These are phyloP conservation scores for Trematomus loennbergii DNA, from an alignment of 2,113 vertebrate species.

Conservation along the genomic window DNA sequence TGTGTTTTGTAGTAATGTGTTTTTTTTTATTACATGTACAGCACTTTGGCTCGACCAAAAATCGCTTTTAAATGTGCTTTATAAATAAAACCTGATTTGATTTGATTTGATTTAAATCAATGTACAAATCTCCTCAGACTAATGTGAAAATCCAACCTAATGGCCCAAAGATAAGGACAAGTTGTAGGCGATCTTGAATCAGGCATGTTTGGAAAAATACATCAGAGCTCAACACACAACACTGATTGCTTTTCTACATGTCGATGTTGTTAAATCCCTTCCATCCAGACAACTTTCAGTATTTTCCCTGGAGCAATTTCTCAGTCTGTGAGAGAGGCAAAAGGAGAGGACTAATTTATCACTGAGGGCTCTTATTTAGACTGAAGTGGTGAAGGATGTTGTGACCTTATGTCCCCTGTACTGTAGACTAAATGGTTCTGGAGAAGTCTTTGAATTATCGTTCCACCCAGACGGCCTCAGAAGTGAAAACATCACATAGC, in stretches of 20 bases:
- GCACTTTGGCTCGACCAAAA: too few species aligned
- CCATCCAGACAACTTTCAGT: not conserved
- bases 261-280: not conserved
- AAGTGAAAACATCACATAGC: slow-evolving; percentile 48
- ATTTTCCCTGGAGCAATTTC: not conserved
- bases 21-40: too few species aligned
- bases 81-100: too few species aligned
- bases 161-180: slow-evolving; percentile 2
- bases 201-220: not conserved
- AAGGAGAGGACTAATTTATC: slow-evolving; percentile 4
- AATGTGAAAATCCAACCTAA: not conserved
- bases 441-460: slow-evolving; percentile 32
- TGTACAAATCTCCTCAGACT: not conserved
- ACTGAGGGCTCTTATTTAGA: slow-evolving; percentile 16
- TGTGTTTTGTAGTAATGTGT: too few species aligned
- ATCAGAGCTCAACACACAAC: too few species aligned
- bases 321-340: not conserved
- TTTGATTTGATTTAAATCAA: too few species aligned
- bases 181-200: not conserved
- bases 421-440: slow-evolving; percentile 38
- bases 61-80: too few species aligned
- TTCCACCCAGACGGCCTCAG: slow-evolving; percentile 16
- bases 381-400: not conserved
- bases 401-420: slow-evolving; percentile 33
- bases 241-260: too few species aligned